Evolutionary conservation across 2,797 vertebrate species (phyloP).

Genomic region (Oryzias dopingdopingensis): DNA sequence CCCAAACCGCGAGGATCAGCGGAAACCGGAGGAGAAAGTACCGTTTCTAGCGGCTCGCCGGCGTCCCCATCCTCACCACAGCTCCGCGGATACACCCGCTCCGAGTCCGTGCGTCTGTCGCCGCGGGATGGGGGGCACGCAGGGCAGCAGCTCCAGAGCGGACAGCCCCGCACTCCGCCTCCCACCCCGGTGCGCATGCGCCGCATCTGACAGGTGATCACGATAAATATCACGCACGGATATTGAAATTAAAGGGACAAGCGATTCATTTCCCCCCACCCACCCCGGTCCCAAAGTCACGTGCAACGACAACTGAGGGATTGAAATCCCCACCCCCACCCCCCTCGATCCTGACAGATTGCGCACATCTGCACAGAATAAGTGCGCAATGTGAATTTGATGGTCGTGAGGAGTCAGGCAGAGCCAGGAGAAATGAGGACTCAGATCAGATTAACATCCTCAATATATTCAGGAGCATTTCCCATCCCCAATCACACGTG

Average conservation of each 20-base stretch:
- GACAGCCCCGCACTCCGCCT: conserved; percentile 71
- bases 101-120: conserved; percentile 52
- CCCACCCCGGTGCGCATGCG: conserved; percentile 79
- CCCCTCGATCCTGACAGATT: too few species aligned
- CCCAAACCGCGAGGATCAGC: conserved; percentile 17
- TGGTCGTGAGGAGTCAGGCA: too few species aligned
- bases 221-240: conserved; percentile 71
- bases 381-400: too few species aligned
- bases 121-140: conserved; percentile 76
- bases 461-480: too few species aligned
- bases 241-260: conserved; percentile 79
- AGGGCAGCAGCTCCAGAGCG: conserved; percentile 65
- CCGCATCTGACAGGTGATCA: conserved; percentile 77
- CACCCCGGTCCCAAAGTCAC: conserved; percentile 33
- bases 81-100: conserved; percentile 46
- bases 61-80: conserved; percentile 59
- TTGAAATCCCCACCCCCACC: too few species aligned
- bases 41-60: conserved; percentile 54
- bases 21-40: conserved; percentile 37
- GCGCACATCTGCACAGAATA: too few species aligned
- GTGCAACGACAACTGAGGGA: conserved; percentile 12
- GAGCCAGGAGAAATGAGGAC: too few species aligned
- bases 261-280: conserved; percentile 42
- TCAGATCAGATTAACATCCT: too few species aligned
- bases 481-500: too few species aligned